A percentile compares a stretch with the other conserved stretches of the same genome.
Evolutionary conservation across 2,888 invertebrate species (phyloP).

Genomic region (Drosophila parthenogenetica): DNA sequence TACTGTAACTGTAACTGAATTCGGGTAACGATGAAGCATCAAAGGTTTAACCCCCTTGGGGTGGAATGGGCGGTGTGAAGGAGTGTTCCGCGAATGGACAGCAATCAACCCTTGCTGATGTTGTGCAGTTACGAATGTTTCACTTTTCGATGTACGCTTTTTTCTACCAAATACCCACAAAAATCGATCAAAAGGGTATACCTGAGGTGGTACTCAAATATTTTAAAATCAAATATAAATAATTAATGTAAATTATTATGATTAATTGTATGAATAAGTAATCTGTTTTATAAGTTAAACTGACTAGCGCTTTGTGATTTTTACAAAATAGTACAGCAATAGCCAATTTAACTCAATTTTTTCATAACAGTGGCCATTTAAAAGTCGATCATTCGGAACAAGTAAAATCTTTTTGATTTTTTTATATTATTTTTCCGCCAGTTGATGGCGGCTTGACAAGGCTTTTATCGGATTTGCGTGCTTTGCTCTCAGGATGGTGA

Average conservation of each 20-base stretch:
- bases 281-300: no score
- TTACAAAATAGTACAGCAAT: not conserved
- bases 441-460: slow-evolving; percentile 61
- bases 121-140: slow-evolving; percentile 45
- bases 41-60: slow-evolving; percentile 40
- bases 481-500: slow-evolving; percentile 37
- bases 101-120: slow-evolving; percentile 65
- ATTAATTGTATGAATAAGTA: no score
- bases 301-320: not conserved
- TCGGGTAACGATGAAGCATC: slow-evolving; percentile 62
- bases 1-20: slow-evolving; percentile 57
- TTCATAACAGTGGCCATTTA: not conserved
- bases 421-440: slow-evolving; percentile 19
- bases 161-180: slow-evolving; percentile 24
- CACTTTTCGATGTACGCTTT: slow-evolving; percentile 46
- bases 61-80: slow-evolving; percentile 6
- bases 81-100: slow-evolving; percentile 33
- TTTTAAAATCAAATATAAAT: no score
- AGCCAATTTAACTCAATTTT: not conserved
- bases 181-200: slow-evolving; percentile 7
- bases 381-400: not conserved
- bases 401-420: slow-evolving; percentile 24
- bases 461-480: slow-evolving; percentile 73
- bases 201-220: not conserved
- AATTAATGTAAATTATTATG: no score